Base-by-base conservation (phyloP, 2,888 invertebrate species). In the Acrocyrtus sp. region DNA sequence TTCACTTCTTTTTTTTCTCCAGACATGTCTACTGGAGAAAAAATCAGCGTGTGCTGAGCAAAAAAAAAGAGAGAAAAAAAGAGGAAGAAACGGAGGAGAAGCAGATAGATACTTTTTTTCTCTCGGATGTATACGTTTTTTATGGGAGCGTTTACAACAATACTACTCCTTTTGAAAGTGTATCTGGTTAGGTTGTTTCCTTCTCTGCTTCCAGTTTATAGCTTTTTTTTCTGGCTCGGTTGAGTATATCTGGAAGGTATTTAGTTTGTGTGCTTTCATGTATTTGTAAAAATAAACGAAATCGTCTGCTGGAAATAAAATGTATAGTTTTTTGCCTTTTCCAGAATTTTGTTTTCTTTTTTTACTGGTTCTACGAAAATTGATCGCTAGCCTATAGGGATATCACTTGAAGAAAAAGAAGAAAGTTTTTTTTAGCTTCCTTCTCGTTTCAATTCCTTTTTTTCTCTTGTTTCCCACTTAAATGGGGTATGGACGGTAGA, bases 351-450 rank as follows among this genome's bases (percentile, higher is more conserved):
- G 34, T 56, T 72, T 63, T 72, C 62, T 47, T 48, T 61, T n/a
- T n/a, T 66, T 41, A 53, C 53, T 58, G 47, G 15, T 53, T 43
- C 43, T 45, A 27, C 56, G 17, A 57, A 74, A 69, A 74, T 73
- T 73, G 73, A 73, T 73, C 73, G 73, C 62, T 61, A 61, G 73
- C 73, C 73, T 73, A 66, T 68, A 66, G 73, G 73, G 73, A 73
- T 62, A 60, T 72, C 65, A 54, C 65, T 67, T 67, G n/a, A n/a
- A n/a, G n/a, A n/a, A n/a, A n/a, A n/a, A n/a, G n/a, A n/a, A n/a
- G n/a, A n/a, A 34, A 5, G 34, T 67, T 56, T 67, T 34, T 57
- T 56, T 57, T 57, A 34, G 56, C n/a, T 57, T 56, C 48, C 50
- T 53, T 34, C 63, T 53, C 65, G 67, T 73, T 68, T 73, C 73